Evolutionary conservation across 2,888 invertebrate species (phyloP), one percentile per base, ranked within the genome.

Genomic region (Lycaena phlaeas): DNA sequence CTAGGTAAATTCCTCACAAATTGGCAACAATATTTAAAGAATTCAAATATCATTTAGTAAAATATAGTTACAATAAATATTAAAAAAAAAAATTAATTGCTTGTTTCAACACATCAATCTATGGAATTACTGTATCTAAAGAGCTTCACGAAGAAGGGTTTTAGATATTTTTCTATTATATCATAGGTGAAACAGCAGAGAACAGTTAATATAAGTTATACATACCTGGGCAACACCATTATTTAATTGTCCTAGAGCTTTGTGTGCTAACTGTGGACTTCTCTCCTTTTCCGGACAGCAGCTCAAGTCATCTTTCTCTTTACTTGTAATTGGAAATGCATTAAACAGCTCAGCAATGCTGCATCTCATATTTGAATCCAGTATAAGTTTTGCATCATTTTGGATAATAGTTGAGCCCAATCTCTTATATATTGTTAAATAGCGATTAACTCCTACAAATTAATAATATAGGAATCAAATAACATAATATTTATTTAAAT

Each of bases 391-490:
- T 0, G 91, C 89, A 64, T 90, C 89, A 49, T 86, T 87, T 57
- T 90, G 89, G 17, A 90, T 88, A 36, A 90, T 89, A 1, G 89
- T 88, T 1, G 90, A 90, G 1, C 88, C 89, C 41, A 88, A 84
- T 25, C 90, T 79, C 65, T 93, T 93, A 58, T 88, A 90, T 22
- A 92, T 88, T 9, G 91, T 92, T 41, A 93, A 53, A 56, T 81
- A 90, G 0, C 93, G 85, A 54, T 87, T 88, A 0, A 87, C 86
- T 29, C 90, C 91, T 86, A 87, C 78, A 50, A 89, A 11, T 2
- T 27, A 12, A 5, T n/a, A n/a, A n/a, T n/a, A n/a, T n/a, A n/a
- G n/a, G n/a, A n/a, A 27, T n/a, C n/a, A n/a, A 3, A 11, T 22
- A n/a, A 14, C 28, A 11, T 36, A 6, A 18, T 5, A 5, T 31